Percentiles rank a stretch among this genome's conserved stretches.
These are phyloP conservation scores for Drosophila arawakana DNA, from an alignment of 1,140 invertebrate genomes.

Conservation along the genomic window DNA sequence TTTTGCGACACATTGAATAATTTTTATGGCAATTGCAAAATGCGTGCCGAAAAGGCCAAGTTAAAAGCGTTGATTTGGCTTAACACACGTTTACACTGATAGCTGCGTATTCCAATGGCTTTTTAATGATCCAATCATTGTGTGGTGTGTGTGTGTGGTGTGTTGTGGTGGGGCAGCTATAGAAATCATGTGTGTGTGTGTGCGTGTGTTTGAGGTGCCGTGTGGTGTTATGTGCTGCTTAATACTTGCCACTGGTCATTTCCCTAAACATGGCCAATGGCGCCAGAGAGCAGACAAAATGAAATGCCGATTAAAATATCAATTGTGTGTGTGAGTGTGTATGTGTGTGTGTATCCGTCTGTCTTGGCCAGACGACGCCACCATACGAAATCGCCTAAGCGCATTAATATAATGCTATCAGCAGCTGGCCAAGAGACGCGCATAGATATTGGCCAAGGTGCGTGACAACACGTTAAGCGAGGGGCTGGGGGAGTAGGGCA, in stretches of 20 bases:
- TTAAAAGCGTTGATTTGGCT: conserved; percentile 37
- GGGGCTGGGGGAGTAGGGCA: background rate
- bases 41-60: conserved; percentile 66
- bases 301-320: conserved; percentile 80
- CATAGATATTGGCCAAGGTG: conserved; percentile 15
- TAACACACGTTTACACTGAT: conserved; percentile 51
- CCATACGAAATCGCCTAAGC: conserved; percentile 59
- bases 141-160: background rate
- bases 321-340: conserved; percentile 44
- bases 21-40: conserved; percentile 76
- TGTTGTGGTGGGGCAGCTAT: too few relatives aligned
- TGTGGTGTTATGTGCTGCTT: conserved; percentile 7
- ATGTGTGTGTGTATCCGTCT: conserved; percentile 19
- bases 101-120: conserved; percentile 25
- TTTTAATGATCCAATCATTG: conserved; percentile 44
- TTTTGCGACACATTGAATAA: conserved; percentile 66
- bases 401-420: conserved; percentile 78
- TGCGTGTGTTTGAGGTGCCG: background rate
- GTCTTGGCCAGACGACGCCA: conserved; percentile 35
- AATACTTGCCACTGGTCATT: conserved; percentile 35
- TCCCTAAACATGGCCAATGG: conserved; percentile 67
- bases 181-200: background rate
- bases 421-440: conserved; percentile 51
- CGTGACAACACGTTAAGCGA: background rate
- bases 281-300: conserved; percentile 70